Evolutionary conservation across 2,797 vertebrate species (phyloP).

Genomic region (Mastacembelus armatus): DNA sequence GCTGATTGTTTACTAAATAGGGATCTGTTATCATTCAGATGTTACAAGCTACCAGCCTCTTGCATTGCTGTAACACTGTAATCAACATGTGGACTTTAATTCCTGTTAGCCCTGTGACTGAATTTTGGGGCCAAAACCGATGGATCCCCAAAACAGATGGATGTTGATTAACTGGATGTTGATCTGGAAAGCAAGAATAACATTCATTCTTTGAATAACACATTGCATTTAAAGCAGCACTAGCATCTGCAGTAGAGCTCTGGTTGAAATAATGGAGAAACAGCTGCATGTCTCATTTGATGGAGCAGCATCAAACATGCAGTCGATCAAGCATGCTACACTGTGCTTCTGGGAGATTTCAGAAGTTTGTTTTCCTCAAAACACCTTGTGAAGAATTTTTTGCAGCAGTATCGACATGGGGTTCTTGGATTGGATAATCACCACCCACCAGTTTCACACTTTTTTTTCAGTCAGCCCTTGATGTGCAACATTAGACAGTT

Average conservation of each 20-base stretch:
- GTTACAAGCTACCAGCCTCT: too few species aligned
- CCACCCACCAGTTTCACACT: too few species aligned
- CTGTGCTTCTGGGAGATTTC: neutral
- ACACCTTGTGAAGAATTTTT: neutral
- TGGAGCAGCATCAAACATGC: conserved; percentile 20
- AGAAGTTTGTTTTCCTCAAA: conserved; percentile 6
- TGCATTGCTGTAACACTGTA: too few species aligned
- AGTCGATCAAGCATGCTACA: neutral
- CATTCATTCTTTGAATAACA: neutral
- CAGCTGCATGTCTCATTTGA: conserved; percentile 24
- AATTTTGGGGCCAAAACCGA: neutral
- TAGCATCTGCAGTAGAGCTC: conserved; percentile 10
- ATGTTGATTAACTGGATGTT: conserved; percentile 2
- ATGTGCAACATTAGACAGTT: too few species aligned
- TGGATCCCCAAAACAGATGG: neutral
- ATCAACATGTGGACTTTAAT: neutral
- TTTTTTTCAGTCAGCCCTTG: too few species aligned
- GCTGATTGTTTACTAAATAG: too few species aligned
- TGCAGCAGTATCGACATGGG: conserved; percentile 6
- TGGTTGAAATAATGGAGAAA: conserved; percentile 12
- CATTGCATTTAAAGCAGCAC: conserved; percentile 19
- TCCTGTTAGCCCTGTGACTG: neutral
- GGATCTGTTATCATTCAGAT: too few species aligned
- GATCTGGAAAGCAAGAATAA: neutral
- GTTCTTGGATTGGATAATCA: conserved; percentile 1